phyloP scores from a whole-genome alignment of 2,888 invertebrate genomes.

The Eupelmus urozonus region DNA sequence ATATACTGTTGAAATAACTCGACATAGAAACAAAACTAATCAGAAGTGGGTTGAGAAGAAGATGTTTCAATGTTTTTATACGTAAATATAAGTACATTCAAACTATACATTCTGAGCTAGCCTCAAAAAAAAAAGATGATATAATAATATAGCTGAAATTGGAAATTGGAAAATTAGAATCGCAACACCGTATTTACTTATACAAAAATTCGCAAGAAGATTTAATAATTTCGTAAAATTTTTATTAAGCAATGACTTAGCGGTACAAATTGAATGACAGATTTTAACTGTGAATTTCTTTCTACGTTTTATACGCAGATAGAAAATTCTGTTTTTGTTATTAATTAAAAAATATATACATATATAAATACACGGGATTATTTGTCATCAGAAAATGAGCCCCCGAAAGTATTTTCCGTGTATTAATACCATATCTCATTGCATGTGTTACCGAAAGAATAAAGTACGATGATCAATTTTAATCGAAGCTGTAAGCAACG shows the following conservation, averaged over 20 bases:
- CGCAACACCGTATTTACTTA: background rate
- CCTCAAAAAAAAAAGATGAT: constrained; percentile 3
- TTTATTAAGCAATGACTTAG: background rate
- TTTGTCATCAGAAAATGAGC: no score
- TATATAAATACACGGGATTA: background rate
- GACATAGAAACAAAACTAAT: background rate
- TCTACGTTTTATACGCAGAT: constrained; percentile 14
- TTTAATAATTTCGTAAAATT: constrained; percentile 23
- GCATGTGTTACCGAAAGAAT: no score
- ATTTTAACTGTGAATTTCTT: constrained; percentile 34
- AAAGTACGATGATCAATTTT: constrained; percentile 18
- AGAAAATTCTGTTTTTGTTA: constrained; percentile 38
- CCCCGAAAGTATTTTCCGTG: no score
- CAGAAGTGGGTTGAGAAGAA: background rate
- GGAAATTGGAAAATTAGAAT: constrained; percentile 32
- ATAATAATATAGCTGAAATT: constrained; percentile 6
- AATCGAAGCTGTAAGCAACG: constrained; percentile 31
- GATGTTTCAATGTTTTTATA: constrained; percentile 39
- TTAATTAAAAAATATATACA: constrained; percentile 18
- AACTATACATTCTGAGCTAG: constrained; percentile 14
- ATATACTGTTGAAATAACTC: constrained; percentile 20
- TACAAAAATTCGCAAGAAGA: background rate
- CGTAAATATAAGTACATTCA: constrained; percentile 35
- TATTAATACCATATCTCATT: no score
- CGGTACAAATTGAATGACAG: constrained; percentile 30